Percentiles rank a stretch among this genome's conserved stretches.
Conservation (phyloP, 2,113 vertebrate genomes). For the Hippotragus niger region DNA sequence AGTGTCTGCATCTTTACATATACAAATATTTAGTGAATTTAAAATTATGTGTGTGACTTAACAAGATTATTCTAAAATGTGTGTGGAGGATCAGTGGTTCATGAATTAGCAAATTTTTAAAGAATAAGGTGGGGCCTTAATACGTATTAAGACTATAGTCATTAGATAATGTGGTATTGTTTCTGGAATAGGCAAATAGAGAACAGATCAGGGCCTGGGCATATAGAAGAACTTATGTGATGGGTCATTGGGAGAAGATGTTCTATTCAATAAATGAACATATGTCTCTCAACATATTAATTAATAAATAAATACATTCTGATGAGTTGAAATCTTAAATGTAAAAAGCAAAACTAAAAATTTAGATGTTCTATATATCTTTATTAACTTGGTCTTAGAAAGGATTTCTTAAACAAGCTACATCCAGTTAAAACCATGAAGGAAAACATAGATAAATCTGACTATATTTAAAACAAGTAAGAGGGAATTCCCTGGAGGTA, state of each 20-base stretch:
- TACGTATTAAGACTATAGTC: neutral
- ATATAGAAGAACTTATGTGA: neutral
- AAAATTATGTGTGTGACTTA: neutral
- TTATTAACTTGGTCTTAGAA: neutral
- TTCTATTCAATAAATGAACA: neutral
- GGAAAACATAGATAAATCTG: neutral
- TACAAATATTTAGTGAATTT: neutral
- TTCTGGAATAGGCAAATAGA: neutral
- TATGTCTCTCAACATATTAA: neutral
- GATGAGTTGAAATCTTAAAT: neutral
- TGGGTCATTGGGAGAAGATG: neutral
- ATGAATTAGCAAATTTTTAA: neutral
- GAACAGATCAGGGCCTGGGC: neutral
- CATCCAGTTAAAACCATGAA: neutral
- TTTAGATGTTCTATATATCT: neutral
- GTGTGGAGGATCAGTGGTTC: neutral
- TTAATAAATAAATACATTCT: neutral
- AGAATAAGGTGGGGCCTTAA: neutral
- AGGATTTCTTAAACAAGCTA: neutral
- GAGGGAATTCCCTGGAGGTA: neutral
- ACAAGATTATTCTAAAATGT: neutral
- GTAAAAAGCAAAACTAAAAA: slow-evolving; percentile 24
- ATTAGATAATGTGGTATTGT: neutral
- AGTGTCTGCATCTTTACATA: neutral
- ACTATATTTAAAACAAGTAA: neutral